These are phyloP conservation scores for Penaeus chinensis DNA, from an alignment of 1,140 invertebrate species.

Conservation along the genomic window DNA sequence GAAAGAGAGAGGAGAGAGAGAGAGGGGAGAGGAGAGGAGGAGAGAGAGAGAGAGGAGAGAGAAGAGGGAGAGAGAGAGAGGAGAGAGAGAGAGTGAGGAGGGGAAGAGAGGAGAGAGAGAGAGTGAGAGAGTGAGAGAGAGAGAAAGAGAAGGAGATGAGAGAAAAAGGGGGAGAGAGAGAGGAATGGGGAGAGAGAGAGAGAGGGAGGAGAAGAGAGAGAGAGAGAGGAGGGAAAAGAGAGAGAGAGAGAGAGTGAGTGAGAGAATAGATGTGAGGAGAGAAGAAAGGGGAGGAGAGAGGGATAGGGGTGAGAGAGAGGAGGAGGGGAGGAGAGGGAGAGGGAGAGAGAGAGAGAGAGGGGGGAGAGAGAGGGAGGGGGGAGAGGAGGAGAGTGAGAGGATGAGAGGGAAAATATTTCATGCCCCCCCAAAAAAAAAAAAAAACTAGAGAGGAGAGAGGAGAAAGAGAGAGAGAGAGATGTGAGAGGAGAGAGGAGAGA, in stretches of 20 bases:
- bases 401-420: neutral
- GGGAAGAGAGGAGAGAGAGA: neutral
- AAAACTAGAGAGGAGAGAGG: no score
- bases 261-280: neutral
- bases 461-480: no score
- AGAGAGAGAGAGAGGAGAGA: no score
- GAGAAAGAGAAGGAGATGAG: neutral
- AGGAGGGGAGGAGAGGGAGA: neutral
- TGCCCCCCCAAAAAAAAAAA: no score
- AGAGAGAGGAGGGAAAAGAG: neutral
- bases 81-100: neutral
- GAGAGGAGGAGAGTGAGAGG: neutral
- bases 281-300: neutral
- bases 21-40: neutral
- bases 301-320: neutral
- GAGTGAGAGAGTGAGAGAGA: neutral
- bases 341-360: constrained; percentile 29
- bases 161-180: constrained; percentile 19
- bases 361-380: neutral
- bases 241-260: no score
- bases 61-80: no score
- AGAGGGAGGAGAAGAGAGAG: neutral
- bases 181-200: neutral
- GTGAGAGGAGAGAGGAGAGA: no score
- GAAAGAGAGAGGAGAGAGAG: neutral